These are phyloP conservation scores for Tokudaia muenninki DNA, from an alignment of 2,797 vertebrate species.

Conservation along the genomic window DNA sequence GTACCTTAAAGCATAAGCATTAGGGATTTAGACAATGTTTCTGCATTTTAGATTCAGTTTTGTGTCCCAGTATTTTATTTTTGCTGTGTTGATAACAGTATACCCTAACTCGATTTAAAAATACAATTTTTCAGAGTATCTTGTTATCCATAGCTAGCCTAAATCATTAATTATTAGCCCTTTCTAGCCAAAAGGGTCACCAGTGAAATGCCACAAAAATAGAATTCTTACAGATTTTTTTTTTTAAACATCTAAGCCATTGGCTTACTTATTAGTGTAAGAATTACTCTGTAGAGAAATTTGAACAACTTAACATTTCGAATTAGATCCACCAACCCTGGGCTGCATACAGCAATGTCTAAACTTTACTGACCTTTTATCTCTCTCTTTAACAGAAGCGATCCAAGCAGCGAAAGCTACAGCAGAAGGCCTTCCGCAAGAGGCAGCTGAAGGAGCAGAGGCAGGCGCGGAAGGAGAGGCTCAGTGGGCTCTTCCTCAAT, in stretches of 20 bases:
- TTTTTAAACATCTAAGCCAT: slow-evolving; percentile 42
- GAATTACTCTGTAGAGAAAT: slow-evolving; percentile 44
- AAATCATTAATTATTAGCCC: slow-evolving; percentile 8
- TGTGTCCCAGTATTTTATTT: slow-evolving; percentile 17
- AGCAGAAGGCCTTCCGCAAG: slow-evolving; percentile 98
- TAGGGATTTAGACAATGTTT: slow-evolving; percentile 38
- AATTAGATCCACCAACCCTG: slow-evolving; percentile 23
- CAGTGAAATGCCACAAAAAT: slow-evolving; percentile 47
- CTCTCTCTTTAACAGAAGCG: slow-evolving; percentile 92
- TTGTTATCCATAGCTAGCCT: slow-evolving; percentile 21
- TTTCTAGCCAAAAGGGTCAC: slow-evolving; percentile 26
- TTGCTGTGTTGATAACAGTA: slow-evolving; percentile 3
- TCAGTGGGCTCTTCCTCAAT: slow-evolving; percentile 98
- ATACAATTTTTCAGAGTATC: slow-evolving; percentile 39
- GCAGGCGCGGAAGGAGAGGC: slow-evolving; percentile 97
- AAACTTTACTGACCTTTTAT: slow-evolving; percentile 66
- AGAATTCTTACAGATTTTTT: slow-evolving; percentile 21
- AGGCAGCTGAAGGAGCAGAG: slow-evolving; percentile 98
- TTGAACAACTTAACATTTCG: slow-evolving; percentile 62
- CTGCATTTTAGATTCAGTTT: slow-evolving; percentile 38
- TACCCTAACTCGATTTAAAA: slow-evolving; percentile 55
- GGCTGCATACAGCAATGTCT: slow-evolving; percentile 40
- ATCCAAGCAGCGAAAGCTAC: slow-evolving; percentile 97
- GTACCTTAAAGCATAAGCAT: slow-evolving; percentile 37
- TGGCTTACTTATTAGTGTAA: slow-evolving; percentile 33